Evolutionary conservation across 1,140 invertebrate species (phyloP), one percentile per base, ranked within the genome.

Genomic region (Eulimnadia texana): DNA sequence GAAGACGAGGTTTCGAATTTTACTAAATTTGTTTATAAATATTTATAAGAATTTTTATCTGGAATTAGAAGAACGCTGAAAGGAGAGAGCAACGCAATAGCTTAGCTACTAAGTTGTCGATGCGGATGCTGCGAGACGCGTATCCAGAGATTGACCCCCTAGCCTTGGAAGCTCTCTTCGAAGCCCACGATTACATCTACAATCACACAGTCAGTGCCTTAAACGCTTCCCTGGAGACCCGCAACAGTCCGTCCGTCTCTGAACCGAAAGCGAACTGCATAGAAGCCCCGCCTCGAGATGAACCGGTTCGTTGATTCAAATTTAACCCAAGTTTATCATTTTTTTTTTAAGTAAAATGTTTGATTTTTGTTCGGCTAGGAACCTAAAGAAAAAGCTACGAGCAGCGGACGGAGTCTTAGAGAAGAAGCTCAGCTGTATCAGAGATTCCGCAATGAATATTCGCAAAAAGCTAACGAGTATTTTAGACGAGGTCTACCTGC

Each of bases 121-220:
- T 70, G 60, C 77, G 86, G 61, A 83, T 86, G 67, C 70, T 91
- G 1, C 78, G 77, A 61, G 78, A 83, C 66, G 73, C 79, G 42
- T 89, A 86, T 69, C 85, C 87, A 0, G 76, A 78, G 1, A 70
- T 88, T 25, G 76, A 84, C 57, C 69, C 72, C n/a, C 73, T 80
- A 10, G 72, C 77, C 2, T 68, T 91, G 1, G 70, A 79, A 27
- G 81, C 86, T 64, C 73, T 90, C 22, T 80, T 85, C 51, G 75
- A 80, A 60, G 80, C 81, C 3, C 80, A 85, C 65, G 72, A 80
- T 65, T 75, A 68, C 57, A 68, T 64, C 22, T 66, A 69, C 22
- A 66, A 66, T 19, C 66, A 67, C 29, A 71, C 71, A 13, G 60
- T 70, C 2, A 63, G 63, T 10, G 67, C 65, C 10, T 56, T 73